Conservation (phyloP, 1,140 invertebrate genomes). For the Euwallacea similis region DNA sequence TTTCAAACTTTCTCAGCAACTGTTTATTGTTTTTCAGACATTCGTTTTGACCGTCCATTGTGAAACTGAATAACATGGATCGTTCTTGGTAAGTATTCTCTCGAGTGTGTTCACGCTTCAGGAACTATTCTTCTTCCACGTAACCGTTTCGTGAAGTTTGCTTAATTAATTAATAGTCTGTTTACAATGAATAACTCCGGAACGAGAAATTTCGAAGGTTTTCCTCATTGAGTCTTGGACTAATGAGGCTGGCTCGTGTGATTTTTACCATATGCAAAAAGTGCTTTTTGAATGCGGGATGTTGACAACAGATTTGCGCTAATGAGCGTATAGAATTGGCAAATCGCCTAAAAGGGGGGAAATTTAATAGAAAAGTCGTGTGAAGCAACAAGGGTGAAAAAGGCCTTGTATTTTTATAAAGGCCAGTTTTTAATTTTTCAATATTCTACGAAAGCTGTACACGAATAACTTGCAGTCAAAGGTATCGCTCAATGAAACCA, state of each 20-base stretch:
- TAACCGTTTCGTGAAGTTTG: neutral
- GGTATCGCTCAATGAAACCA: too few species aligned
- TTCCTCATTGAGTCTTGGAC: neutral
- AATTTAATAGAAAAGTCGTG: too few species aligned
- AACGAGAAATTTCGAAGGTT: neutral
- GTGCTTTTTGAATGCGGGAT: too few species aligned
- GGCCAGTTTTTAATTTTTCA: too few species aligned
- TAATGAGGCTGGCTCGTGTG: neutral
- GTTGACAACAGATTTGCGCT: too few species aligned
- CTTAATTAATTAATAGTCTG: neutral
- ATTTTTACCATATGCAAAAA: neutral
- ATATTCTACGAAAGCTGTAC: too few species aligned
- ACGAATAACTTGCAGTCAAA: too few species aligned
- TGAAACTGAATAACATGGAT: conserved; percentile 26
- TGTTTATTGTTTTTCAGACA: conserved; percentile 23
- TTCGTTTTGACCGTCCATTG: conserved; percentile 22
- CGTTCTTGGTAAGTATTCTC: conserved; percentile 24
- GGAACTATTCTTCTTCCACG: neutral
- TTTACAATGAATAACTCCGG: neutral
- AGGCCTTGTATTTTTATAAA: too few species aligned
- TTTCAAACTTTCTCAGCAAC: neutral
- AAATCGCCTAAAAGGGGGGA: too few species aligned
- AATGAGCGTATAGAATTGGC: too few species aligned
- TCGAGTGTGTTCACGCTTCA: neutral
- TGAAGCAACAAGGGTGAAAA: too few species aligned